phyloP scores from a whole-genome alignment of 2,797 vertebrate species.

The Ptychobarbus kaznakovi region DNA sequence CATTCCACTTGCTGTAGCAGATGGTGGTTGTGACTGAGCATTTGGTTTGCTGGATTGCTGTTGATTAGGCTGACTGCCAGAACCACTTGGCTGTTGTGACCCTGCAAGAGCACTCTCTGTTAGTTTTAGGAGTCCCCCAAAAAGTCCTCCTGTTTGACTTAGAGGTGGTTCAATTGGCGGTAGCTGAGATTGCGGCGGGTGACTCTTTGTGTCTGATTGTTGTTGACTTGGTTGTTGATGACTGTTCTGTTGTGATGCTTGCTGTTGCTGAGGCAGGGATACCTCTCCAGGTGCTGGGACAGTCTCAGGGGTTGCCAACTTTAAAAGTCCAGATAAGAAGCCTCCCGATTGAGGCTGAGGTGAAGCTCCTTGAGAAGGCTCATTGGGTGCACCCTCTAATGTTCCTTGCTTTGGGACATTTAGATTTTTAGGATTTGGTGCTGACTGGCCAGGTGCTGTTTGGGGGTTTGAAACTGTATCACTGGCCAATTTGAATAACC shows the following conservation, averaged over 20 bases:
- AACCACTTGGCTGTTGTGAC: constrained; percentile 60
- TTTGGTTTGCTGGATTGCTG: constrained; percentile 65
- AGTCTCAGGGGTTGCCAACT: constrained; percentile 51
- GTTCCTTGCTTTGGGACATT: constrained; percentile 48
- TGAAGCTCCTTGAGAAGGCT: constrained; percentile 59
- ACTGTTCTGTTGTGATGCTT: constrained; percentile 31
- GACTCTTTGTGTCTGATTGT: constrained; percentile 50
- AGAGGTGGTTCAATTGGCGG: constrained; percentile 40
- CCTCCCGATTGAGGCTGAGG: constrained; percentile 69
- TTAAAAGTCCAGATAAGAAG: constrained; percentile 78
- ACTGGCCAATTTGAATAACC: constrained; percentile 75
- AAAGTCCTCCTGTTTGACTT: constrained; percentile 72
- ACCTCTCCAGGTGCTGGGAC: background rate
- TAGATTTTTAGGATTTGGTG: constrained; percentile 55
- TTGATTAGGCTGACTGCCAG: constrained; percentile 59
- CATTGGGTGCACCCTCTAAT: constrained; percentile 51
- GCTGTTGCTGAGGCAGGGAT: constrained; percentile 49
- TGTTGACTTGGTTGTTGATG: constrained; percentile 59
- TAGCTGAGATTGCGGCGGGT: constrained; percentile 48
- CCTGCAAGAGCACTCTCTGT: constrained; percentile 70
- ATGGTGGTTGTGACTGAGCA: constrained; percentile 71
- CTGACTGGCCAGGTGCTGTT: constrained; percentile 49
- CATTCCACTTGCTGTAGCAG: constrained; percentile 64
- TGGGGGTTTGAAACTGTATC: constrained; percentile 70
- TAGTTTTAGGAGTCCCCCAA: constrained; percentile 80